Evolutionary conservation across 2,113 vertebrate genomes (phyloP), one percentile per base, ranked within the genome.

Genomic region (Mesocricetus auratus): DNA sequence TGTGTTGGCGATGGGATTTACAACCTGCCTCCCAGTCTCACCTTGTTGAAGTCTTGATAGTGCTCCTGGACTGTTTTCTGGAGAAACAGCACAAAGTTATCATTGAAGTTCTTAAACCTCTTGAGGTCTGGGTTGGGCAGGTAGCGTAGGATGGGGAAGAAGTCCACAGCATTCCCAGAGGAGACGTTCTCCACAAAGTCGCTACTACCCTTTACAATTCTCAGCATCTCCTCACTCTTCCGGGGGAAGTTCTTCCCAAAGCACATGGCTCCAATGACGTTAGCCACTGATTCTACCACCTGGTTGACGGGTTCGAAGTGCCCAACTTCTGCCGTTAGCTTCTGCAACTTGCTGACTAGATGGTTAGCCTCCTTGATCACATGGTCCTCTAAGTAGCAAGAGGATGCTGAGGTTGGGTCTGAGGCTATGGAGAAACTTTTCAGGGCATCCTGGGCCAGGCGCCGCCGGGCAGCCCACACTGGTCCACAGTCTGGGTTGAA

Each of bases 221-320:
- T 74, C 60, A 99, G 33, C 94, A 99, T 98, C 93, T 99, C 99
- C 85, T 99, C 83, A 39, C 99, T 98, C 0, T 98, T 88, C n/a
- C 99, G 98, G 91, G 96, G 97, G 1, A 99, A 99, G 45, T 98
- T 98, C 15, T 98, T 62, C 98, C 94, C 81, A 53, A 89, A 99
- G 97, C 99, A 99, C 96, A 99, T 99, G 64, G 99, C 99, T 62
- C 99, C 99, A 96, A 99, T 99, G 86, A 99, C 99, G 1, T 99
- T 99, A 42, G 98, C 98, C 31, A 99, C 99, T 0, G 99, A 99
- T 77, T 99, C 98, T 2, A 99, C 99, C 6, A 99, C 93, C 71
- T 99, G 98, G 9, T 98, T 98, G 94, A 98, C 99, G 16, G 99
- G 99, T 87, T 99, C 99, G 22, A 99, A 99, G 90, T 93, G 96